Evolutionary conservation across 1,140 invertebrate genomes (phyloP).

Genomic region (Asbolus verrucosus): DNA sequence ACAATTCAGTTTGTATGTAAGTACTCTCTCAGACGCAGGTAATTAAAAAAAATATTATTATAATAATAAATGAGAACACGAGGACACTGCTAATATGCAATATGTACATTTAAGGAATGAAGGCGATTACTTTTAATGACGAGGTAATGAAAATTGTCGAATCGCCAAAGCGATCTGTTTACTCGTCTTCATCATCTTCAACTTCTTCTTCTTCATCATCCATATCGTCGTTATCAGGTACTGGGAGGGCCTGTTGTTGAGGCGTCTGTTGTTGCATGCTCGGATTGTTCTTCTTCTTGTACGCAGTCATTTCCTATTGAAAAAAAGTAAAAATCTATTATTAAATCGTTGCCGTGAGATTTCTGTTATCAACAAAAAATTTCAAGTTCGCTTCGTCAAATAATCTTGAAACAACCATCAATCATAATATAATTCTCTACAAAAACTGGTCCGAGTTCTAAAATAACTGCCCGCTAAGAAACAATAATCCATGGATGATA

Average conservation of each 20-base stretch:
- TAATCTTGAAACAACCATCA: too few species aligned
- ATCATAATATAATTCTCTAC: too few species aligned
- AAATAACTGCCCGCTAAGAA: too few species aligned
- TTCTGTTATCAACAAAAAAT: too few species aligned
- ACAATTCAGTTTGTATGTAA: constrained; percentile 50
- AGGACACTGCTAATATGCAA: constrained; percentile 56
- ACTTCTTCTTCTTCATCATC: constrained; percentile 70
- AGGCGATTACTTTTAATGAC: constrained; percentile 49
- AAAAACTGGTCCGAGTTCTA: too few species aligned
- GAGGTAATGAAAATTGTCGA: constrained; percentile 50
- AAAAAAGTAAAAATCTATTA: constrained; percentile 3
- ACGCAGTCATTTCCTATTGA: constrained; percentile 80
- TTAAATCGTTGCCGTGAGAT: too few species aligned
- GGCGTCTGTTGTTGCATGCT: constrained; percentile 65
- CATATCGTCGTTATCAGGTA: constrained; percentile 70
- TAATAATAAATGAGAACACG: constrained; percentile 54
- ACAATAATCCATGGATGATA: too few species aligned
- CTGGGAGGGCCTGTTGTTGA: constrained; percentile 58
- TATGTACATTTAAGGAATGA: constrained; percentile 59
- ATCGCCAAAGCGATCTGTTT: constrained; percentile 50
- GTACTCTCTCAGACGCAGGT: constrained; percentile 48
- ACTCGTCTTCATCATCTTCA: constrained; percentile 68
- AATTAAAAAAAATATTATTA: constrained; percentile 49
- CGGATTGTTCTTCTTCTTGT: constrained; percentile 79
- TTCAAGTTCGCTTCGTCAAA: too few species aligned